phyloP scores from a whole-genome alignment of 2,888 invertebrate species.

The Monochamus alternatus region DNA sequence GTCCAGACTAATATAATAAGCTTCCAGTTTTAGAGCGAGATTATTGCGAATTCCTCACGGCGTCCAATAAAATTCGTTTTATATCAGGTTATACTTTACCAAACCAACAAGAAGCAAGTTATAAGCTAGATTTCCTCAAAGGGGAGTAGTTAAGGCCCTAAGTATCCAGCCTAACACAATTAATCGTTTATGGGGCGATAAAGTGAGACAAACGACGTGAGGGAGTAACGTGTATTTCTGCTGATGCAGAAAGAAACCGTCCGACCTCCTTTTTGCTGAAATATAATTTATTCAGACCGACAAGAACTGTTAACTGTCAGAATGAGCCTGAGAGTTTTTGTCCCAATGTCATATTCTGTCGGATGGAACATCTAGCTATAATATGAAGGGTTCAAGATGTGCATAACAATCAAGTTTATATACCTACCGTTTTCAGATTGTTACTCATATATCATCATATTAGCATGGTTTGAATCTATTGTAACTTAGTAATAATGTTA shows the following conservation, averaged over 20 bases:
- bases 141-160: conserved; percentile 10
- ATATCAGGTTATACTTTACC: conserved; percentile 1
- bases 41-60: not conserved
- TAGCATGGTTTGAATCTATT: no score
- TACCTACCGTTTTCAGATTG: not conserved
- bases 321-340: not conserved
- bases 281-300: conserved; percentile 11
- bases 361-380: not conserved
- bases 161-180: conserved; percentile 17
- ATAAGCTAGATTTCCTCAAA: conserved; percentile 12
- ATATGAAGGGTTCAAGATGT: not conserved
- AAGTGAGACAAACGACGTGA: conserved; percentile 17
- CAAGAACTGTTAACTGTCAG: conserved; percentile 7
- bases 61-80: not conserved
- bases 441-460: no score
- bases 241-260: conserved; percentile 11
- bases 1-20: conserved; percentile 7
- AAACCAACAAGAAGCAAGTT: conserved; percentile 11
- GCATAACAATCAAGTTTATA: not conserved
- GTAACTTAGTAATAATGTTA: not conserved
- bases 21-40: not conserved
- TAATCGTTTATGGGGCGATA: conserved; percentile 19
- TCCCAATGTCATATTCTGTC: not conserved
- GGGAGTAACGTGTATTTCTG: conserved; percentile 15
- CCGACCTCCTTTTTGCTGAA: not conserved